Evolutionary conservation across 2,797 vertebrate species (phyloP).

Genomic region (Rhynchotus rufescens): DNA sequence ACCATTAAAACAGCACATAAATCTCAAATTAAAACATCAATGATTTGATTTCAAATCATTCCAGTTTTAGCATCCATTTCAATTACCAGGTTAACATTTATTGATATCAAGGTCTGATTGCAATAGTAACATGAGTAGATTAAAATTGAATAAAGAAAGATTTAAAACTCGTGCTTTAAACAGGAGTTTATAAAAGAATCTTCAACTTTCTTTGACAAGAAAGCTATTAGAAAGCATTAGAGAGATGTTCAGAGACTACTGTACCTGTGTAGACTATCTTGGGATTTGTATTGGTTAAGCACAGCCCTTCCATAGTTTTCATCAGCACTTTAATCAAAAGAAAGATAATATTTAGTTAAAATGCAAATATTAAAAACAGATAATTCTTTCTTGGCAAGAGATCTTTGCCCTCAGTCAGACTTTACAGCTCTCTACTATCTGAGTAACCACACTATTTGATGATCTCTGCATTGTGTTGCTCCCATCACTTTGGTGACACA

Average conservation of each 20-base stretch:
- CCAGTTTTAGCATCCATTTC: not conserved
- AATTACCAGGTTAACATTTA: not conserved
- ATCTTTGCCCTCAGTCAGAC: not conserved
- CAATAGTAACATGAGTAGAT: not conserved
- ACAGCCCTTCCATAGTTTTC: slow-evolving; percentile 88
- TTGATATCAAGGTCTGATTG: not conserved
- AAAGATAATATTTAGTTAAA: slow-evolving; percentile 15
- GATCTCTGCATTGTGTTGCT: not conserved
- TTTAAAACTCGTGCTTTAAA: not conserved
- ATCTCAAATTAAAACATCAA: not conserved
- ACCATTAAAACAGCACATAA: not conserved
- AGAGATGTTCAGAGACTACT: not conserved
- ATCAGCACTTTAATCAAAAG: slow-evolving; percentile 82
- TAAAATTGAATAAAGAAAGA: not conserved
- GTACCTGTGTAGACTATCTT: slow-evolving; percentile 85
- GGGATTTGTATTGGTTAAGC: slow-evolving; percentile 81
- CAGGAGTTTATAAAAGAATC: not conserved
- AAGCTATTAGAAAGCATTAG: not conserved
- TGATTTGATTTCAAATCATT: not conserved
- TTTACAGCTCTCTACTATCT: not conserved
- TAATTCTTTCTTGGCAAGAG: not conserved
- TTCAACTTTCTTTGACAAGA: not conserved
- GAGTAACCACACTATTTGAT: not conserved
- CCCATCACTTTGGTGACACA: not conserved
- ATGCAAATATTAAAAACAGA: not conserved